These are phyloP conservation scores for Micrastur ruficollis DNA, from an alignment of 2,797 vertebrate species.

Conservation along the genomic window DNA sequence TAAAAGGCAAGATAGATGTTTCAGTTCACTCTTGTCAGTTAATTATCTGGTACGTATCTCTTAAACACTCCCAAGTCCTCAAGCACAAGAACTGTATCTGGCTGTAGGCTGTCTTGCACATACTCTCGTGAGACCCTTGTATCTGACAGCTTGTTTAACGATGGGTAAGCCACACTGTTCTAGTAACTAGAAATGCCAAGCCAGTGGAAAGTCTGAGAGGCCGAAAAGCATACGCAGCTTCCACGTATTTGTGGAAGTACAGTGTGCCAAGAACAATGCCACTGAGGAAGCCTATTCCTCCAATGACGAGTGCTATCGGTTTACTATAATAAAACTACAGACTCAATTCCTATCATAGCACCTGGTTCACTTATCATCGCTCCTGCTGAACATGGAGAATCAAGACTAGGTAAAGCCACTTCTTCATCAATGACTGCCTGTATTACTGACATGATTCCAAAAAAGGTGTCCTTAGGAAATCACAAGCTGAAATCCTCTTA, in stretches of 20 bases:
- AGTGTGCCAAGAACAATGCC: conserved; percentile 59
- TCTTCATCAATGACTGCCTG: neutral
- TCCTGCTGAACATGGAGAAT: neutral
- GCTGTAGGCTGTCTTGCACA: neutral
- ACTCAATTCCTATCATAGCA: neutral
- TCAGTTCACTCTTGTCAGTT: neutral
- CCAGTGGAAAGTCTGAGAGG: conserved; percentile 68
- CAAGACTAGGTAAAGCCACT: neutral
- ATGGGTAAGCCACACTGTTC: conserved; percentile 70
- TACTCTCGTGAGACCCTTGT: neutral
- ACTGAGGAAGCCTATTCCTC: conserved; percentile 49
- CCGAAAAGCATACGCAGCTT: conserved; percentile 35
- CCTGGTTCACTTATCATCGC: neutral
- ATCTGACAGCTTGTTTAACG: conserved; percentile 67
- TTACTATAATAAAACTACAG: conserved; percentile 72
- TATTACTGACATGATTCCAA: neutral
- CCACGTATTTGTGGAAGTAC: neutral
- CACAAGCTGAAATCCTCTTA: neutral
- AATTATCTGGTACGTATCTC: rapidly evolving
- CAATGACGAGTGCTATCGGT: conserved; percentile 64
- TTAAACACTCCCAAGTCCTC: neutral
- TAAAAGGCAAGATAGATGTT: neutral
- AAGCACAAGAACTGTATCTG: neutral
- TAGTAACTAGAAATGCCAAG: conserved; percentile 72
- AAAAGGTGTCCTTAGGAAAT: neutral